Base-by-base conservation (phyloP, 1,140 invertebrate genomes). In the Philopotamus ludificatus region DNA sequence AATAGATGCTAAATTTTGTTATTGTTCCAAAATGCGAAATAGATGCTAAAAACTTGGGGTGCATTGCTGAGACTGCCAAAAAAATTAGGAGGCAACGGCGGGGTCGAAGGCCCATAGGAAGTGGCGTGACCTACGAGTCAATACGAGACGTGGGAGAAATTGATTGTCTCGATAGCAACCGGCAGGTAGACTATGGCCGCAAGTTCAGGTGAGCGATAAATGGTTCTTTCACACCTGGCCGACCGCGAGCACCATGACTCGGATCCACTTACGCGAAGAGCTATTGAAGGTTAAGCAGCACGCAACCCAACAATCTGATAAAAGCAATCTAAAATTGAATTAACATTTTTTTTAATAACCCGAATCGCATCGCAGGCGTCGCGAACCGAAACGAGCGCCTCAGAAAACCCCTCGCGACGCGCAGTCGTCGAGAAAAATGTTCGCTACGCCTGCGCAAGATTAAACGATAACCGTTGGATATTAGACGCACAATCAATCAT, bases 71-170 rank as follows among this genome's bases (percentile, higher is more conserved):
- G n/a, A n/a, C n/a, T n/a, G n/a, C n/a, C n/a, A n/a, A n/a, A n/a
- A n/a, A n/a, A n/a, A n/a, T n/a, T n/a, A n/a, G n/a, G n/a, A n/a
- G n/a, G n/a, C n/a, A n/a, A n/a, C n/a, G n/a, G 47, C 18, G 18
- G 15, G 51, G 51, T 54, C n/a, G 22, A 51, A 54, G 51, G 51
- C 18, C 22, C 51, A 26, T 26, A 26, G 23, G 51, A 28, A 54
- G 26, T 54, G 18, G 7, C n/a, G 21, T 20, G 44, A 47, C 44
- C 44, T 47, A 7, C 44, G 44, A 47, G 44, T 47, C 44, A 47
- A 47, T 47, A 47, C 15, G 10, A 47, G 28, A 60, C 57, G 57
- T 60, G 57, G 57, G 57, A 60, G 57, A 45, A 60, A 47, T 60
- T 60, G 57, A 60, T 60, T 47, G 57, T 47, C 4, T 60, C 45